Percentiles rank a stretch among this genome's conserved stretches.
Conservation (phyloP, 2,797 vertebrate species). For the Poecile montanus region DNA sequence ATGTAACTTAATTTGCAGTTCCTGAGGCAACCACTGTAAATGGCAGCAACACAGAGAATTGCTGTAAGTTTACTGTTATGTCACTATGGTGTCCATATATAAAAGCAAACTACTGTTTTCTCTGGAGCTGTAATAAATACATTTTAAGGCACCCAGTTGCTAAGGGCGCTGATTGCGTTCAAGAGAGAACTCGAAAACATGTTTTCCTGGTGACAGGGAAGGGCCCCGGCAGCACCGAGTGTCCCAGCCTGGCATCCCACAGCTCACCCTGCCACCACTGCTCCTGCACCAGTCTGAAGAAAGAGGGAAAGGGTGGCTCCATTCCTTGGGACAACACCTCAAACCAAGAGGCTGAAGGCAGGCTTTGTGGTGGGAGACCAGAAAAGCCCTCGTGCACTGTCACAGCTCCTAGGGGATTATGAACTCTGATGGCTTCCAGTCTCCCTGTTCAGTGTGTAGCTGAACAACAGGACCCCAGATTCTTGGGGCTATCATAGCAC, state of each 20-base stretch:
- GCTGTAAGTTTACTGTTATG: conserved; percentile 70
- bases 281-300: not conserved
- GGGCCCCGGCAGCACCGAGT: not conserved
- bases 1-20: conserved; percentile 61
- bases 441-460: not conserved
- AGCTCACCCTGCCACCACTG: not conserved
- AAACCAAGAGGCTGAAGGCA: not conserved
- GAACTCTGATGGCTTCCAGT: not conserved
- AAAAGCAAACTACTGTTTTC: conserved; percentile 68
- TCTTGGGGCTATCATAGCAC: not conserved
- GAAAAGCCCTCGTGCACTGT: fast-evolving
- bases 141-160: conserved; percentile 55
- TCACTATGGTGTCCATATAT: conserved; percentile 71
- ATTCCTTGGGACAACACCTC: fast-evolving
- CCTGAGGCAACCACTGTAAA: conserved; percentile 67
- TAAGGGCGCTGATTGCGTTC: conserved; percentile 13
- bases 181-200: not conserved
- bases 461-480: not conserved
- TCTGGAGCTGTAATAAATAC: conserved; percentile 59
- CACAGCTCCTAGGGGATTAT: not conserved
- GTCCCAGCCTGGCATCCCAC: not conserved
- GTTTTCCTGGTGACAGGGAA: not conserved
- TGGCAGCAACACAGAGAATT: conserved; percentile 54
- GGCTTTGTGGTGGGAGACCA: not conserved
- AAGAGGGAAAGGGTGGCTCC: not conserved